Evolutionary conservation across 1,140 invertebrate genomes (phyloP), one percentile per base, ranked within the genome.

Genomic region (Parapsyche elsis): DNA sequence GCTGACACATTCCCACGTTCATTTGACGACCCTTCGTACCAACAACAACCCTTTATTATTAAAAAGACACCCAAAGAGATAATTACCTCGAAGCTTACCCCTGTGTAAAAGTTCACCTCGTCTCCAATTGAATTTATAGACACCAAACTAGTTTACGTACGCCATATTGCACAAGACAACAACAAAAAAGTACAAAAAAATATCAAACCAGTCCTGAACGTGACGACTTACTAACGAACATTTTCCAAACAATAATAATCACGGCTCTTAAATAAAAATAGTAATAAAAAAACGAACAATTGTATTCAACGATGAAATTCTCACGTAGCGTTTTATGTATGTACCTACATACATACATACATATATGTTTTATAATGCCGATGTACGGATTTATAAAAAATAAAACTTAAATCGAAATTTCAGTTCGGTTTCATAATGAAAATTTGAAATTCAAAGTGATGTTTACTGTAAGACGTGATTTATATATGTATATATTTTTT

Each of bases 151-250:
- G 73, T 75, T 73, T 73, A 71, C 9, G 67, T 38, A 14, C 14
- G 21, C 9, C 21, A 38, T n/a, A 38, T 21, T 26, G n/a, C 7
- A 73, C 30, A 73, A 26, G 21, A 12, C n/a, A 23, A 67, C 14
- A 23, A 26, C 23, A 26, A 67, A 67, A 26, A 67, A 67, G 12
- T 26, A 5, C 49, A 53, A 53, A 2, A 23, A 46, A 77, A 71
- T n/a, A n/a, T n/a, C n/a, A 78, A 78, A 78, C 76, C 64, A 9
- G 76, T 78, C 76, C 76, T 70, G 64, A 23, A 49, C 46, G 44
- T 46, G 76, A 78, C 76, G 49, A 23, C 76, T 21, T 64, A 24
- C 45, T 78, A 71, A 78, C 76, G 76, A 78, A 78, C 76, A 71
- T 70, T 49, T 21, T 30, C 61, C 21, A 71, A 78, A 78, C 45